Evolutionary conservation across 2,888 invertebrate genomes (phyloP).

Genomic region (Agelastica alni): DNA sequence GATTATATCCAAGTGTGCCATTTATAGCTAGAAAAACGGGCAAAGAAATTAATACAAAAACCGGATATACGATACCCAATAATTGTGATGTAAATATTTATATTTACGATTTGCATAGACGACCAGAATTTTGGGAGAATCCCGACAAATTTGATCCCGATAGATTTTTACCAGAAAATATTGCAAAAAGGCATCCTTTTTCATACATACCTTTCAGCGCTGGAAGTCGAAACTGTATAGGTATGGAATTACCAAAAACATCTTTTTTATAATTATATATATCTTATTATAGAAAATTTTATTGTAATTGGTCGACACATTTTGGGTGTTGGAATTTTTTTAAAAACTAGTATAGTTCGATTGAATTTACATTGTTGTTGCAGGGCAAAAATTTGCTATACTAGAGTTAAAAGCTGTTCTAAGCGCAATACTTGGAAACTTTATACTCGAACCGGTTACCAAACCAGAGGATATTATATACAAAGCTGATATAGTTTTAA

Average conservation of each 20-base stretch:
- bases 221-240: slow-evolving; percentile 54
- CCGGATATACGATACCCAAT: slow-evolving; percentile 52
- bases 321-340: no score
- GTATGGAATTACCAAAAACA: no score
- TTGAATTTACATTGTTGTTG: no score
- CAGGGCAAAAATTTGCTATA: slow-evolving; percentile 69
- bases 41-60: slow-evolving; percentile 35
- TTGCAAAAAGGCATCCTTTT: slow-evolving; percentile 52
- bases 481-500: slow-evolving; percentile 58
- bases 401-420: slow-evolving; percentile 66
- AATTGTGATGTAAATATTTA: slow-evolving; percentile 23
- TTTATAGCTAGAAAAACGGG: slow-evolving; percentile 46
- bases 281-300: no score
- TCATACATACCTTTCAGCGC: slow-evolving; percentile 56
- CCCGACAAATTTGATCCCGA: slow-evolving; percentile 49
- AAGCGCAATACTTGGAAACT: slow-evolving; percentile 60
- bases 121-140: slow-evolving; percentile 56
- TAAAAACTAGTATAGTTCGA: no score
- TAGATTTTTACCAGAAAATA: slow-evolving; percentile 52
- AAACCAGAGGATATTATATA: slow-evolving; percentile 55
- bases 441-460: slow-evolving; percentile 55
- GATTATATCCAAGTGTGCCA: slow-evolving; percentile 37
- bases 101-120: slow-evolving; percentile 56
- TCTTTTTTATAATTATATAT: no score
- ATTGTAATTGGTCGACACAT: no score